Conservation (phyloP, 1,140 invertebrate genomes). For the Danaus melanippus region DNA sequence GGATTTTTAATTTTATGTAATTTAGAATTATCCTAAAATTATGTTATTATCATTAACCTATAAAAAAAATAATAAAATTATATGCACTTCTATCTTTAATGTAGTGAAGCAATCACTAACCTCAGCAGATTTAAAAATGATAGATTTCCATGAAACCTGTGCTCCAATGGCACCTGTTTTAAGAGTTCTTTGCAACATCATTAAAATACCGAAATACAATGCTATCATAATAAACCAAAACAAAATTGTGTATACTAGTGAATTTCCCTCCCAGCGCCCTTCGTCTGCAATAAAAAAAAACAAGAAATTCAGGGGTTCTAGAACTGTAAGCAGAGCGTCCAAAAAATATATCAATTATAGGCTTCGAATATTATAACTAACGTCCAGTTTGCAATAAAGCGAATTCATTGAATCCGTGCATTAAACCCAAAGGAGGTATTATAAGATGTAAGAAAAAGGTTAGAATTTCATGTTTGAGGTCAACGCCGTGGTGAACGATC, state of each 20-base stretch:
- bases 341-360: not conserved
- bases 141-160: constrained; percentile 49
- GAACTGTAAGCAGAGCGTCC: not conserved
- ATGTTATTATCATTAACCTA: constrained; percentile 9
- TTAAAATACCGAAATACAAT: constrained; percentile 44
- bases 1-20: constrained; percentile 33
- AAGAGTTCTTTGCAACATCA: constrained; percentile 51
- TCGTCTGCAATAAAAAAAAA: constrained; percentile 16
- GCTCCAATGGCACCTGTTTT: constrained; percentile 45
- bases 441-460: constrained; percentile 40
- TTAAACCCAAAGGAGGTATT: constrained; percentile 47
- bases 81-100: constrained; percentile 1
- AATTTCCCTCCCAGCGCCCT: constrained; percentile 17
- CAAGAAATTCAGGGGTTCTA: not conserved
- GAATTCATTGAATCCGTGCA: constrained; percentile 51
- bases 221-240: constrained; percentile 43
- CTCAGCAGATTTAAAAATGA: constrained; percentile 47
- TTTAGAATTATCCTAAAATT: constrained; percentile 33
- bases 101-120: constrained; percentile 18
- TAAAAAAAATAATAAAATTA: constrained; percentile 7
- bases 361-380: constrained; percentile 19
- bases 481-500: constrained; percentile 47
- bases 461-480: constrained; percentile 27
- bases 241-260: constrained; percentile 31
- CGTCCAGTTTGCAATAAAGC: constrained; percentile 47